Evolutionary conservation across 1,140 invertebrate species (phyloP), one percentile per base, ranked within the genome.

Genomic region (Papilio machaon): DNA sequence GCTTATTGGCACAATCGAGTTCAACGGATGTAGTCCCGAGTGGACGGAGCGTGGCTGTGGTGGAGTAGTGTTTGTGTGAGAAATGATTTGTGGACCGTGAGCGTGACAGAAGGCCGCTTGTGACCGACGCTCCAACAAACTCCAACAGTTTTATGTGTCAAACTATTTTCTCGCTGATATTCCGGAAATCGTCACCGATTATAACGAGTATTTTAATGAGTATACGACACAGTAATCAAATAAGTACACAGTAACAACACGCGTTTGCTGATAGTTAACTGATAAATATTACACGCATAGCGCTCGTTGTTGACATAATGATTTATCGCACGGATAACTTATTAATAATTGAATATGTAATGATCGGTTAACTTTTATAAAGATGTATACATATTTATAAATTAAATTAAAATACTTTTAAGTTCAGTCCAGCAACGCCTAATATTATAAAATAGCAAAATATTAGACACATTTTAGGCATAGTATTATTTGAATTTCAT

Each of bases 21-120:
- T 19, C 73, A 75, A 75, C 43, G 73, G n/a, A 13, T 52, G 73
- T 9, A 74, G 47, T 76, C 19, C 74, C 19, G 19, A 6, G 47
- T 6, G 43, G 46, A 13, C 64, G 23, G 4, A 10, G 54, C 54
- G 17, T 19, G 64, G 64, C 23, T 30, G 64, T 13, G 23, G 64
- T 49, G n/a, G n/a, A 76, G 74, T 76, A 54, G 74, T 76, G 46
- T 30, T 76, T 76, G 74, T 76, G 74, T 76, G 74, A 49, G 74
- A 54, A 76, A 76, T 76, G 74, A 49, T 49, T 76, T 76, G 46
- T 76, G 23, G 46, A 76, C 74, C 74, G 74, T 76, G 46, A 76
- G 3, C 74, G 47, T 52, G 46, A 76, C 74, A 52, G 43, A 52
- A 76, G 43, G 47, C 74, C 74, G 74, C 47, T 52, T n/a, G 47